Evolutionary conservation across 2,888 invertebrate genomes (phyloP).

Genomic region (Drosophila atripex): DNA sequence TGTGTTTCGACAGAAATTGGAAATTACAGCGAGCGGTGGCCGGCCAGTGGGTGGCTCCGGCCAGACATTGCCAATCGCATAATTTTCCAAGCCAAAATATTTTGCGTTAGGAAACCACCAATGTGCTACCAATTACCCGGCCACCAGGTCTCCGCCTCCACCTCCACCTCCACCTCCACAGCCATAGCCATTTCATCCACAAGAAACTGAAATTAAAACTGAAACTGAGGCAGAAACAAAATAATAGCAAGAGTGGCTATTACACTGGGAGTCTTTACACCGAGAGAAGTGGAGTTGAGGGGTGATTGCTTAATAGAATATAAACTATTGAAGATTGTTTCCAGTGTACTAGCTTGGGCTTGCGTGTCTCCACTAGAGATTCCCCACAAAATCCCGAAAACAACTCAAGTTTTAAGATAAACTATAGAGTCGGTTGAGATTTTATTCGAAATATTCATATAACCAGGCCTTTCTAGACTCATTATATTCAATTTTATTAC

Average conservation of each 20-base stretch:
- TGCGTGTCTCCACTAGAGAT: neutral
- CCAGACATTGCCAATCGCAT: slow-evolving; percentile 33
- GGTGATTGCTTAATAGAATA: too few species aligned
- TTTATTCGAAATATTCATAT: too few species aligned
- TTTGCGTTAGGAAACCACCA: slow-evolving; percentile 70
- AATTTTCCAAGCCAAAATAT: slow-evolving; percentile 49
- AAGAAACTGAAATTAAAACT: neutral
- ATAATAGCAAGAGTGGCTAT: slow-evolving; percentile 22
- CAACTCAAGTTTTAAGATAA: neutral
- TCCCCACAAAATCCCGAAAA: neutral
- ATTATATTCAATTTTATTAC: too few species aligned
- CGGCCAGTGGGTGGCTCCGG: neutral
- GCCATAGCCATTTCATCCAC: too few species aligned
- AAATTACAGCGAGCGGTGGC: neutral
- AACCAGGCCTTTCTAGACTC: too few species aligned
- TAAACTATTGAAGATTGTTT: neutral
- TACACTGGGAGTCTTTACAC: slow-evolving; percentile 24
- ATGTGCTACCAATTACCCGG: slow-evolving; percentile 25
- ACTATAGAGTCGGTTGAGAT: neutral
- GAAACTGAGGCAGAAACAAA: neutral
- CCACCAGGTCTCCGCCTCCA: slow-evolving; percentile 17
- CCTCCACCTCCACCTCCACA: slow-evolving; percentile 10
- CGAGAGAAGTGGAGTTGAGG: neutral
- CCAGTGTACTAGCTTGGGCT: neutral
- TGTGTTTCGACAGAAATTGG: neutral